Base-by-base conservation (phyloP, 2,888 invertebrate species). In the Dryomyza anilis region DNA sequence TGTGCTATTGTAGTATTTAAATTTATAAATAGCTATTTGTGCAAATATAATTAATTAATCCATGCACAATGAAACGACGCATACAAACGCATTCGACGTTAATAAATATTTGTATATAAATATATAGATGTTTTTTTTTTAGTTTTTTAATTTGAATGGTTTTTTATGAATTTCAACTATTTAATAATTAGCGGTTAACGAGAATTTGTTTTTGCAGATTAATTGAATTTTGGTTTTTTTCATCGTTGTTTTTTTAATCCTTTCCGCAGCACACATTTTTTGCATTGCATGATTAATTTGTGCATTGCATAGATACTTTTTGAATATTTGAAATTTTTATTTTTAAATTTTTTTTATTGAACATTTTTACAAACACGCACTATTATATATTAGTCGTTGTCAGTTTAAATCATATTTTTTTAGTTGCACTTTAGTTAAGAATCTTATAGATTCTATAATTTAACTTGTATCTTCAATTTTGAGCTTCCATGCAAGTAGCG, bases 111-210 rank as follows among this genome's bases (percentile, higher is more conserved):
- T 29, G 45, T 27, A 27, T 27, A 62, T 19, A 52, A 30, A 21
- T 6, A 60, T 50, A 23, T 23, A 23, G 45, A 25, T n/a, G n/a
- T n/a, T n/a, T n/a, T n/a, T n/a, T n/a, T n/a, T n/a, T n/a, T 45
- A 23, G 27, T 55, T 67, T 30, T 67, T 53, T 69, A 59, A 70
- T 68, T 67, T 72, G 67, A 68, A 66, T 36, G 66, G 66, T 36
- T 39, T 64, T 59, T 33, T 30, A 48, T 50, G 16, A 56, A 48
- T 64, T 67, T 78, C 73, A 78, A 78, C 79, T 78, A 78, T 78
- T 79, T 79, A 78, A 78, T 74, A 78, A 77, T 78, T 78, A 74
- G 76, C 70, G 79, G 79, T 77, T 79, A 48, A 52, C 50, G 63
- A 62, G 50, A 53, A 29, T 58, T 63, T 57, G 59, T 53, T 53